These are phyloP conservation scores for Protodeltote pygarga DNA, from an alignment of 2,888 invertebrate species.

Conservation along the genomic window DNA sequence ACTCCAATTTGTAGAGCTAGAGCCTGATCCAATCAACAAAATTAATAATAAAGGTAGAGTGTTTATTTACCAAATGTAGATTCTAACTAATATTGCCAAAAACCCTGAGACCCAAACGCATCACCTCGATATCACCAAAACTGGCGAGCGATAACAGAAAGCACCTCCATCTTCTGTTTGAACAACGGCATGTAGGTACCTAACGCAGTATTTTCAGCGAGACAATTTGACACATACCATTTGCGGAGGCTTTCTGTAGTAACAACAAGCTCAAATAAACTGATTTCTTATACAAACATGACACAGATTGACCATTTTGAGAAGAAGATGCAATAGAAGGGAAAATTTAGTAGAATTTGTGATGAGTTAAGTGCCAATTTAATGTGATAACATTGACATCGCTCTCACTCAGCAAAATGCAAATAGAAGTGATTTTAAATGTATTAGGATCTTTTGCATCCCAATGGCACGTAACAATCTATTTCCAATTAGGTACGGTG, in stretches of 20 bases:
- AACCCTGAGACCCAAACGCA: conserved; percentile 11
- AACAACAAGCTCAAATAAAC: conserved; percentile 48
- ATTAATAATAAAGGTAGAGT: too few relatives aligned
- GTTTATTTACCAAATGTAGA: too few relatives aligned
- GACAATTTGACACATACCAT: conserved; percentile 67
- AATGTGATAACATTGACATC: conserved; percentile 5
- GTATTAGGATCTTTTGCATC: too few relatives aligned
- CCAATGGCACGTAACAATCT: too few relatives aligned
- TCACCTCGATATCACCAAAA: conserved; percentile 47
- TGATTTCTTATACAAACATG: conserved; percentile 46
- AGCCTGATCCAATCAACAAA: too few relatives aligned
- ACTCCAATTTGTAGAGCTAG: too few relatives aligned
- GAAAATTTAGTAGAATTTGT: conserved; percentile 6
- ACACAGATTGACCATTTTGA: conserved; percentile 47
- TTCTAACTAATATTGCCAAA: too few relatives aligned
- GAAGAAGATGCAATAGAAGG: conserved; percentile 13
- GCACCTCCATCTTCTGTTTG: conserved; percentile 53
- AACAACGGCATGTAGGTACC: conserved; percentile 45
- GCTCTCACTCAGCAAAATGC: too few relatives aligned
- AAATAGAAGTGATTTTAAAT: too few relatives aligned
- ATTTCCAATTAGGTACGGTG: too few relatives aligned
- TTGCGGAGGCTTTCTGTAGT: conserved; percentile 56
- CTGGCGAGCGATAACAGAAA: conserved; percentile 59
- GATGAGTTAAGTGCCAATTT: conserved; percentile 8
- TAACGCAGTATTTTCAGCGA: conserved; percentile 18